Conservation (phyloP, 2,888 invertebrate species). For the Lumbricus terrestris region DNA sequence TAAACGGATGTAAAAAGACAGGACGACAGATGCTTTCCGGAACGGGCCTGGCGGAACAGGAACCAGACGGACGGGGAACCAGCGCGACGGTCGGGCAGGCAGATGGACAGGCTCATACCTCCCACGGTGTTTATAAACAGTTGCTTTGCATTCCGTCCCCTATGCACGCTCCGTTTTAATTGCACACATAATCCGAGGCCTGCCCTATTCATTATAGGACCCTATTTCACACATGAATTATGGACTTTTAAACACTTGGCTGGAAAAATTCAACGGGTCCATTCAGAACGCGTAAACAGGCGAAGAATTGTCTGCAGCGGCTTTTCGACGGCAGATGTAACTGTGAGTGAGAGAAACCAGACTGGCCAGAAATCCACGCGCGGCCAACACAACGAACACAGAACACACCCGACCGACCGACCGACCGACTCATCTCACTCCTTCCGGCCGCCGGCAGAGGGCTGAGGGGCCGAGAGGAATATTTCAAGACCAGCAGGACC, state of each 20-base stretch:
- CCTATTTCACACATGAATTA: constrained; percentile 8
- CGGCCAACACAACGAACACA: neutral
- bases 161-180: constrained; percentile 7
- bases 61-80: neutral
- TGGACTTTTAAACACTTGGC: constrained; percentile 17
- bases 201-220: neutral
- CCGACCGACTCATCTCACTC: neutral
- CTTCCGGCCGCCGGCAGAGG: no score
- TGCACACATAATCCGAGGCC: constrained; percentile 12
- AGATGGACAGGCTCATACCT: neutral
- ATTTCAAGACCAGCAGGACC: constrained; percentile 3
- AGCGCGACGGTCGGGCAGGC: neutral
- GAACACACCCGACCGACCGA: neutral
- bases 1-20: constrained; percentile 3
- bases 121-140: constrained; percentile 17
- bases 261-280: constrained; percentile 13
- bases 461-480: neutral
- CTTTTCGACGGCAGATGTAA: constrained; percentile 3
- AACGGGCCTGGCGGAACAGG: neutral
- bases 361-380: neutral
- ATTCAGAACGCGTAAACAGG: constrained; percentile 16
- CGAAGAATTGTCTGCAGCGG: neutral
- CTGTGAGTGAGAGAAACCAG: neutral
- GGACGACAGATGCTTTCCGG: neutral
- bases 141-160: neutral